Conservation (phyloP, 1,140 invertebrate genomes). For the Monomorium pharaonis region DNA sequence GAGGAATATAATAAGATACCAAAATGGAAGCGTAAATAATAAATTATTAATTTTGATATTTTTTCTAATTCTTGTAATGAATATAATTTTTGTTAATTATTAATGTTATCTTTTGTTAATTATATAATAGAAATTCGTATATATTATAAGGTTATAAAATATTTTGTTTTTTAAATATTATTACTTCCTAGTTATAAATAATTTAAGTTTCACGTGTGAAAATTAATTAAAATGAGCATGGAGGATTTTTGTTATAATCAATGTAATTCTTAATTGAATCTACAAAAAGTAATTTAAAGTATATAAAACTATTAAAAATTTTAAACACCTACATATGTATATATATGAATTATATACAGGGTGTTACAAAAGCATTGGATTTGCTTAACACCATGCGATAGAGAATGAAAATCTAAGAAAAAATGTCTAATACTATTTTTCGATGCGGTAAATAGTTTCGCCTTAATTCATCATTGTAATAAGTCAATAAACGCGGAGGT, state of each 20-base stretch:
- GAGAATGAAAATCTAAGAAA: no score
- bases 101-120: conserved; percentile 10
- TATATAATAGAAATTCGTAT: conserved; percentile 24
- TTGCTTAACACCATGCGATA: no score
- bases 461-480: no score
- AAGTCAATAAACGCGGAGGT: no score
- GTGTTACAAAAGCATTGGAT: no score
- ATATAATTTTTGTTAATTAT: neutral
- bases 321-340: no score
- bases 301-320: no score
- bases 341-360: no score
- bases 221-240: conserved; percentile 60
- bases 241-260: conserved; percentile 60
- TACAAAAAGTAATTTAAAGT: neutral
- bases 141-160: conserved; percentile 20
- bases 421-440: no score
- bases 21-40: conserved; percentile 68
- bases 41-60: conserved; percentile 25
- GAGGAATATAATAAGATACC: conserved; percentile 49
- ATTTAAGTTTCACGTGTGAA: neutral
- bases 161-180: conserved; percentile 12
- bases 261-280: neutral
- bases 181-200: conserved; percentile 8
- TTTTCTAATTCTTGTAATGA: neutral
- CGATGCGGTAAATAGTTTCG: no score